A percentile compares a stretch with the other conserved stretches of the same genome.
phyloP scores from a whole-genome alignment of 2,113 vertebrate genomes.

The Dryoscopus gambensis region DNA sequence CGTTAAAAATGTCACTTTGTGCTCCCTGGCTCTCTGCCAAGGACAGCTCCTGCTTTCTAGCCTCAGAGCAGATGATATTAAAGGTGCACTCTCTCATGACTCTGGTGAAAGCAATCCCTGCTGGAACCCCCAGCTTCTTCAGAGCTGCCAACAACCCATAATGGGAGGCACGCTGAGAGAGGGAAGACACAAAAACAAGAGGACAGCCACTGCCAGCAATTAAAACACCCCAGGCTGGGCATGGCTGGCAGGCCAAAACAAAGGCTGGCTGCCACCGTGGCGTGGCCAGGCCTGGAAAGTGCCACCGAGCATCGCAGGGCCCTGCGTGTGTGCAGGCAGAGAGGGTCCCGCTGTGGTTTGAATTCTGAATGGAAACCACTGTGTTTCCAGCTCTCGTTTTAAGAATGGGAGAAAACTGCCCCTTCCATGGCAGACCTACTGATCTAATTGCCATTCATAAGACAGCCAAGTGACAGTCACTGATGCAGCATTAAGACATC shows the following conservation, averaged over 20 bases:
- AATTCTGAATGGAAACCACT: not conserved
- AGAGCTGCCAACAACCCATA: not conserved
- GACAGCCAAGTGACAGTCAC: not conserved
- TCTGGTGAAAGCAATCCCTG: constrained; percentile 26
- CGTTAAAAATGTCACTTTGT: constrained; percentile 31
- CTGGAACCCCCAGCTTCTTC: not conserved
- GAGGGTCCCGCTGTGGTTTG: not conserved
- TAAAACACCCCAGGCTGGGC: constrained; percentile 28
- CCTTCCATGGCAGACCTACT: not conserved
- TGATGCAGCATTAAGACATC: not conserved
- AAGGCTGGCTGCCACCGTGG: not conserved
- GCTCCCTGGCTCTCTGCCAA: constrained; percentile 16
- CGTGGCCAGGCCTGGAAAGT: constrained; percentile 1
- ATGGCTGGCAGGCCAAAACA: constrained; percentile 29
- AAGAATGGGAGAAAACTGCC: not conserved
- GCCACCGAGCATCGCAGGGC: not conserved
- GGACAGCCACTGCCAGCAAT: constrained; percentile 40
- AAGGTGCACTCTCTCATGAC: constrained; percentile 56
- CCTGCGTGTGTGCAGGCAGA: not conserved
- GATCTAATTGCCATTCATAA: not conserved
- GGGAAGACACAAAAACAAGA: constrained; percentile 21
- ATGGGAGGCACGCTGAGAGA: constrained; percentile 46
- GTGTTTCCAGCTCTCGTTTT: not conserved
- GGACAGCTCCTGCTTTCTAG: constrained; percentile 37
- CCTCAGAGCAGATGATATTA: constrained; percentile 42